These are phyloP conservation scores for Percopsis transmontana DNA, from an alignment of 2,113 vertebrate genomes.

Conservation along the genomic window DNA sequence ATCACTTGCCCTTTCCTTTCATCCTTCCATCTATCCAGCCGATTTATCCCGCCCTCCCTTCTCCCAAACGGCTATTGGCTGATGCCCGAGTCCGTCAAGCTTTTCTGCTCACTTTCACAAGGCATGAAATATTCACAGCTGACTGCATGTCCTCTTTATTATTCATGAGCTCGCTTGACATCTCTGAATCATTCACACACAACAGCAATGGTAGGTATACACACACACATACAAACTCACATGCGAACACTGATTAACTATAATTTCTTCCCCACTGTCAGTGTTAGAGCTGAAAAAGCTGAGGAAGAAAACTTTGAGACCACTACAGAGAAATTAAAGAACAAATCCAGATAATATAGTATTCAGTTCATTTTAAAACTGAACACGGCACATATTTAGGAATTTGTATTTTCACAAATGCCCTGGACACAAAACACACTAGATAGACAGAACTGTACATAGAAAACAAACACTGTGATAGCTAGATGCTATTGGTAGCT, in stretches of 20 bases:
- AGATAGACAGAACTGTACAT: not conserved
- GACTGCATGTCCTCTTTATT: slow-evolving; percentile 68
- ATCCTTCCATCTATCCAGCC: not conserved
- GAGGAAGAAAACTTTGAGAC: too few relatives aligned
- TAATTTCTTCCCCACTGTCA: not conserved
- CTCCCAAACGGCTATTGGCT: not conserved
- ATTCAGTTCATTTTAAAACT: not conserved
- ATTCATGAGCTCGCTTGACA: slow-evolving; percentile 74
- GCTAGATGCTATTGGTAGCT: not conserved
- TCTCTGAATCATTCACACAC: slow-evolving; percentile 63
- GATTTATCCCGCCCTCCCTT: not conserved
- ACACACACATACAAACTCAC: slow-evolving; percentile 15
- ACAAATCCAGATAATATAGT: too few relatives aligned
- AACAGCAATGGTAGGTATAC: not conserved
- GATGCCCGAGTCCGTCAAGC: slow-evolving; percentile 13
- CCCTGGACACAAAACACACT: not conserved
- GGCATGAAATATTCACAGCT: slow-evolving; percentile 74
- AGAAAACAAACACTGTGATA: not conserved
- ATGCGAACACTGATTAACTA: not conserved
- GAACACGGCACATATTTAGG: not conserved
- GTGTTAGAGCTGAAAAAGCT: too few relatives aligned
- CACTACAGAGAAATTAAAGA: too few relatives aligned
- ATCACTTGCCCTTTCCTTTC: not conserved
- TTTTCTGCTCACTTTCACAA: slow-evolving; percentile 73
- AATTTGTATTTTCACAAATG: not conserved